A percentile compares a stretch with the other conserved stretches of the same genome.
phyloP scores from a whole-genome alignment of 1,140 invertebrate genomes.

The Eulimnadia texana region DNA sequence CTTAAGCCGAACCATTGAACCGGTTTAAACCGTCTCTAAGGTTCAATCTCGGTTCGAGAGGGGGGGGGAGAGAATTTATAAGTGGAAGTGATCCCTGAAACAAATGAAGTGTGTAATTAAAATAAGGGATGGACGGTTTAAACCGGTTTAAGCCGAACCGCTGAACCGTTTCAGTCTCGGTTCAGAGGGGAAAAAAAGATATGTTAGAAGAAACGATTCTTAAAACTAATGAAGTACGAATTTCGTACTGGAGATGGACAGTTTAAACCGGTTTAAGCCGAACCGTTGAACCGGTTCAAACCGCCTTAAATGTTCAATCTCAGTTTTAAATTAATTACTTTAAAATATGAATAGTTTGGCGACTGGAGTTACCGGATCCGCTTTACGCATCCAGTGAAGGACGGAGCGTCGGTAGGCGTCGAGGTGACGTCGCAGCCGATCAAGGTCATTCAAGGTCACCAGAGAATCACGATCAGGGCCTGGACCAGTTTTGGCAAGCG shows the following conservation, averaged over 20 bases:
- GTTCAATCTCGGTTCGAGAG: no score
- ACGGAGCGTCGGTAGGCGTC: conserved; percentile 16
- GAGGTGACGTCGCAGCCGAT: conserved; percentile 21
- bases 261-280: conserved; percentile 6
- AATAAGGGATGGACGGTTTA: not conserved
- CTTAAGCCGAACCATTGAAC: conserved; percentile 20
- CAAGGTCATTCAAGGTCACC: not conserved
- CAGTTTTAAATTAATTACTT: not conserved
- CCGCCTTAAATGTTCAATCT: no score
- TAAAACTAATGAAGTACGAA: conserved; percentile 2
- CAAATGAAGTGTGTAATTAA: not conserved
- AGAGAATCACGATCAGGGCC: not conserved
- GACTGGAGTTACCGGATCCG: conserved; percentile 23
- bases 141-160: conserved; percentile 17
- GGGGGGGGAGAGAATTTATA: not conserved
- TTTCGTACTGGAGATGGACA: not conserved
- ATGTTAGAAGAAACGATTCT: conserved; percentile 1
- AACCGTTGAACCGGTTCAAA: conserved; percentile 14
- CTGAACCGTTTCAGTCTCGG: conserved; percentile 14
- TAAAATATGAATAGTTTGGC: conserved; percentile 18
- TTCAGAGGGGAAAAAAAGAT: no score
- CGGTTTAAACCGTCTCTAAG: not conserved
- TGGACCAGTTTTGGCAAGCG: conserved; percentile 4
- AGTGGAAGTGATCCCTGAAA: conserved; percentile 2
- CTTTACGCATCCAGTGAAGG: conserved; percentile 21